A percentile compares a stretch with the other conserved stretches of the same genome.
Evolutionary conservation across 2,113 vertebrate genomes (phyloP).

Genomic region (Nerophis ophidion): DNA sequence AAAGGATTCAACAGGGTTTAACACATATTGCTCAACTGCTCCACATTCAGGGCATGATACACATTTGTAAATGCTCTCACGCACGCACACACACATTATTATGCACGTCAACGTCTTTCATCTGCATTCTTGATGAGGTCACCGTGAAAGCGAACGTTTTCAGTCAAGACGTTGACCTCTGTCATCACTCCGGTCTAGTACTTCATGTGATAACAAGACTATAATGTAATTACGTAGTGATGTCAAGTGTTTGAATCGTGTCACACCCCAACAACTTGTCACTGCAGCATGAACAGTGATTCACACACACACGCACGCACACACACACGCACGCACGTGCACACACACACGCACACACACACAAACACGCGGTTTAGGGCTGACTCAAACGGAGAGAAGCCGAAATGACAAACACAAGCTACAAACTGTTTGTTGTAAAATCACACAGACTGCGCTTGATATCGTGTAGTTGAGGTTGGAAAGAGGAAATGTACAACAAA

Average conservation of each 20-base stretch:
- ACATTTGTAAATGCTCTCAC: too few relatives aligned
- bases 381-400: neutral
- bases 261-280: neutral
- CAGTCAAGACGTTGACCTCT: neutral
- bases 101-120: too few relatives aligned
- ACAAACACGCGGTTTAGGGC: conserved; percentile 1
- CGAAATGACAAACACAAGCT: neutral
- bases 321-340: neutral
- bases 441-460: neutral
- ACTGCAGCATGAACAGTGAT: neutral
- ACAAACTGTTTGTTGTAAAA: neutral
- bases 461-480: neutral
- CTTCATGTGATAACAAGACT: neutral
- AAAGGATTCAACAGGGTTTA: conserved; percentile 17
- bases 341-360: conserved; percentile 12
- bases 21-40: conserved; percentile 33
- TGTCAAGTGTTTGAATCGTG: neutral
- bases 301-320: neutral
- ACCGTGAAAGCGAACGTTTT: neutral
- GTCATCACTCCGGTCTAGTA: neutral
- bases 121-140: neutral
- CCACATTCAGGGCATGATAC: conserved; percentile 17
- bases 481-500: conserved; percentile 2
- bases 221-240: neutral
- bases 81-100: neutral